Base-by-base conservation (phyloP, 2,797 vertebrate genomes). In the Cercopithecus petaurista region DNA sequence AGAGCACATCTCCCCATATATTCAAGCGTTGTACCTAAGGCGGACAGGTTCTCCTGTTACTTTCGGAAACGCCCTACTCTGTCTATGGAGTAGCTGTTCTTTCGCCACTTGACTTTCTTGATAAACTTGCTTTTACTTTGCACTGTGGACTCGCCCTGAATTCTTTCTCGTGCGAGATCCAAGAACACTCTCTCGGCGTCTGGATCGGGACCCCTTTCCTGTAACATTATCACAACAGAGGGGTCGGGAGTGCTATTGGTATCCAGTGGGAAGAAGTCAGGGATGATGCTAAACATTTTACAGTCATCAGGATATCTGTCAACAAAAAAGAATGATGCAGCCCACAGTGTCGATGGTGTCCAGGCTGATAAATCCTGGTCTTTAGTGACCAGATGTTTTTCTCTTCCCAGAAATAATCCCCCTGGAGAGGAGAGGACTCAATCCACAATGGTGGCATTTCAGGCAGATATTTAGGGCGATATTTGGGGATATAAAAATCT, bases 341-440 rank as follows among this genome's bases (percentile, higher is more conserved):
- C 13, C 43, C 30, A 21, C 17, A 64, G 24, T 2, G 4, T 52
- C 48, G 46, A 0, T 2, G 5, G 1, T 21, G 13, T 50, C 28
- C 17, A 30, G 8, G 12, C 17, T 84, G 43, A 76, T 59, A 21
- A 76, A 82, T 13, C 17, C 79, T 72, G 36, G 36, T 75, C 82
- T 39, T 0, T 13, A 85, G 28, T 2, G 46, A 85, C 8, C 7
- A 52, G 8, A 5, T 2, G 3, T 2, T 39, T 52, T 87, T 61
- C 83, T 93, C 24, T 70, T 89, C 21, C 50, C 50, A 70, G 55
- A 70, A 80, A 39, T 70, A 30, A 81, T 84, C 80, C 80, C 52
- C 55, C 22, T 43, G 4, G 81, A 81, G 52, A 92, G 14, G 22
- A 72, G 28, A 80, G 14, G 46, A 50, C 41, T 26, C n/a, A 24